These are phyloP conservation scores for Phoronis australis DNA, from an alignment of 2,888 invertebrate species.

Conservation along the genomic window DNA sequence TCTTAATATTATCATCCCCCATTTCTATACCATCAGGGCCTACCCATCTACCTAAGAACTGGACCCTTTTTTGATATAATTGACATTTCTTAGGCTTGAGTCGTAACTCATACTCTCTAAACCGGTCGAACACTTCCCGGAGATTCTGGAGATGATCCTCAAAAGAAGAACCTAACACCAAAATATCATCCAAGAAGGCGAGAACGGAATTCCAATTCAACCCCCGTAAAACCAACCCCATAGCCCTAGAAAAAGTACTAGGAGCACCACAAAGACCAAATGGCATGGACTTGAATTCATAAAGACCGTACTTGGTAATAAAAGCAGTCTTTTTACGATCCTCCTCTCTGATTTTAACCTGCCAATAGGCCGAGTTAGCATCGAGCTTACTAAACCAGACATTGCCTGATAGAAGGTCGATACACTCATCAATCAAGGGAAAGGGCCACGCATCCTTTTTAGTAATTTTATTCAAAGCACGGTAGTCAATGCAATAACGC, in stretches of 20 bases:
- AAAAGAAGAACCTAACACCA: not conserved
- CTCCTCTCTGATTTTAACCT: constrained; percentile 9
- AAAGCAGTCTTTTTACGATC: constrained; percentile 6
- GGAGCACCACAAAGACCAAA: no score
- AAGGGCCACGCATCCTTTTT: constrained; percentile 15
- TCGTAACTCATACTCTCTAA: not conserved
- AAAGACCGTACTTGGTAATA: constrained; percentile 3
- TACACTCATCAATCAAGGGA: no score
- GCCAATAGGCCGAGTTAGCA: constrained; percentile 20
- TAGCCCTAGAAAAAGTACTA: no score
- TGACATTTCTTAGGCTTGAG: constrained; percentile 1
- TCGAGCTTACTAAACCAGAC: constrained; percentile 17
- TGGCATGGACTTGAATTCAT: constrained; percentile 1
- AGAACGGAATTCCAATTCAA: constrained; percentile 2
- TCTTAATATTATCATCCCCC: not conserved
- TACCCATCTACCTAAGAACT: not conserved
- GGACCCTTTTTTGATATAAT: not conserved
- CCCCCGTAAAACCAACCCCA: constrained; percentile 5
- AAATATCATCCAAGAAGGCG: constrained; percentile 5
- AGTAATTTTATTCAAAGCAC: constrained; percentile 12
- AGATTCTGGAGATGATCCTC: not conserved
- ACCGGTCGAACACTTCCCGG: not conserved
- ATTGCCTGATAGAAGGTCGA: constrained; percentile 13
- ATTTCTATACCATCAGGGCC: not conserved
- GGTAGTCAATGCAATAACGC: constrained; percentile 16